Conservation (phyloP, 2,113 vertebrate species). For the Catharus fuscescens region DNA sequence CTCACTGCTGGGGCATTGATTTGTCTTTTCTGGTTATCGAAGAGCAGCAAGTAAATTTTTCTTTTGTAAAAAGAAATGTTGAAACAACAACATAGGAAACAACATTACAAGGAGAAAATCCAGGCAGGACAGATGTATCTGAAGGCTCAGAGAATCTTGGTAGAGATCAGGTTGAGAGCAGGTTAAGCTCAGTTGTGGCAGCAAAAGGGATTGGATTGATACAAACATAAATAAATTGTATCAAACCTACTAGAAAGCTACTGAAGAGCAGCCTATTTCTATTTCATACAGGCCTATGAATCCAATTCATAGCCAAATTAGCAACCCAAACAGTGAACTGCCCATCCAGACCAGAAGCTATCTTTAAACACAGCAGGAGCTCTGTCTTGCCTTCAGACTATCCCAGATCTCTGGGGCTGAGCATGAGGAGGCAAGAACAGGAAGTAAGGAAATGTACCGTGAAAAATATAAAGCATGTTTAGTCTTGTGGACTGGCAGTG, state of each 20-base stretch:
- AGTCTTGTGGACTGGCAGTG: background rate
- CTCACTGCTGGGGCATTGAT: background rate
- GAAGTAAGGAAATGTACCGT: background rate
- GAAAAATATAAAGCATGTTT: conserved; percentile 10
- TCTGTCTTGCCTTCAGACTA: background rate
- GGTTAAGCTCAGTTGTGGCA: background rate
- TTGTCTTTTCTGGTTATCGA: background rate
- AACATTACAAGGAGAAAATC: background rate
- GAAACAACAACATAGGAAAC: background rate
- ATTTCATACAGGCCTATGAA: background rate
- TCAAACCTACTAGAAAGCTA: background rate
- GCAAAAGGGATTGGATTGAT: background rate
- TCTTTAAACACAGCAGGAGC: background rate
- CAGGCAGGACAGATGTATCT: background rate
- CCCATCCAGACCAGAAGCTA: background rate
- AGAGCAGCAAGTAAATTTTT: background rate
- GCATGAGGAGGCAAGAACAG: background rate
- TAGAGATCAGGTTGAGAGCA: background rate
- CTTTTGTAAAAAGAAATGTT: background rate
- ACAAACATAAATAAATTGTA: background rate
- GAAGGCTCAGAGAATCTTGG: background rate
- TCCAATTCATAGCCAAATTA: background rate
- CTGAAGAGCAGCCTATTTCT: background rate
- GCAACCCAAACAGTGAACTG: background rate
- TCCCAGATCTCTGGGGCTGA: background rate